phyloP scores from a whole-genome alignment of 2,797 vertebrate species.

The Erpetoichthys calabaricus region DNA sequence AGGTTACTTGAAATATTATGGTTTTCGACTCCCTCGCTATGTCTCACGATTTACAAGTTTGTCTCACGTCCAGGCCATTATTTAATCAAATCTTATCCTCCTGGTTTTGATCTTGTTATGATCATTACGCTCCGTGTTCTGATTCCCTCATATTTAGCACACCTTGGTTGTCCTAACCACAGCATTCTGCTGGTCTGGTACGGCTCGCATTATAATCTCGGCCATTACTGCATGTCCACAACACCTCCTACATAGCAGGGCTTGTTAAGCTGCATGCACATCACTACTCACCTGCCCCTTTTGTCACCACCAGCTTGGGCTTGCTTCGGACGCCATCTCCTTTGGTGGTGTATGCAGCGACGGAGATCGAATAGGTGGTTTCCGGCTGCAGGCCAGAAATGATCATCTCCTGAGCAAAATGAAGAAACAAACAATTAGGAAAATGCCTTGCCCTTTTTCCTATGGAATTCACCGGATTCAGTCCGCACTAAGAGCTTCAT shows the following conservation, averaged over 20 bases:
- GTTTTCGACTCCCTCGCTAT: too few species aligned
- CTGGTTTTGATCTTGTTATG: too few species aligned
- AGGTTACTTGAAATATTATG: too few species aligned
- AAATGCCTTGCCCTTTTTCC: too few species aligned
- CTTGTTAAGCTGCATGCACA: not conserved
- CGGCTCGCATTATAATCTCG: not conserved
- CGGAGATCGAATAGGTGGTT: conserved; percentile 89
- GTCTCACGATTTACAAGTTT: too few species aligned
- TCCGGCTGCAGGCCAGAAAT: conserved; percentile 85
- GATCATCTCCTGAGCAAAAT: conserved; percentile 73
- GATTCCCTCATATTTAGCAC: too few species aligned
- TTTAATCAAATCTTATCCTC: too few species aligned
- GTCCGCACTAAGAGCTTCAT: too few species aligned
- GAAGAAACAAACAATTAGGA: conserved; percentile 9
- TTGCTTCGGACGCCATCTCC: conserved; percentile 94
- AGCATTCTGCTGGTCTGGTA: not conserved
- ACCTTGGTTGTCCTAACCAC: not conserved
- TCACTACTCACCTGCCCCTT: conserved; percentile 72
- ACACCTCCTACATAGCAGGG: too few species aligned
- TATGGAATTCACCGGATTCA: not conserved
- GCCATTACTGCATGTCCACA: not conserved
- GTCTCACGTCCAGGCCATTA: too few species aligned
- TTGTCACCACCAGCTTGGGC: conserved; percentile 81
- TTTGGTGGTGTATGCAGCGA: conserved; percentile 97
- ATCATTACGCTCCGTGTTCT: too few species aligned